A percentile compares a stretch with the other conserved stretches of the same genome.
Conservation (phyloP, 1,140 invertebrate genomes). For the Macrotrachela quadricornifera region DNA sequence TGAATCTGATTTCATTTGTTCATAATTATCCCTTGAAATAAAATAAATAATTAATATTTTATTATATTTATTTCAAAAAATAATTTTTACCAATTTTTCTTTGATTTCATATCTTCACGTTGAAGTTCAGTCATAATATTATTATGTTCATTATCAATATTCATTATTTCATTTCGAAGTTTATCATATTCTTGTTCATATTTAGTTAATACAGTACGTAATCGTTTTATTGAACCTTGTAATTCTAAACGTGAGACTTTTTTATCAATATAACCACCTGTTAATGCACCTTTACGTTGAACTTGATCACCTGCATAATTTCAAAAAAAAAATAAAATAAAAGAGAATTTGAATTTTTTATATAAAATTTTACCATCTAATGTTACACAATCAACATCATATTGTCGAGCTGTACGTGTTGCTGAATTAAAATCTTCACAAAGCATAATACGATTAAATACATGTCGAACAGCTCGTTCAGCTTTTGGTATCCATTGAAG, state of each 20-base stretch:
- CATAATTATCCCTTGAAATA: background rate
- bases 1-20: constrained; percentile 1
- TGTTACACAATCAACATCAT: constrained; percentile 87
- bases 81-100: background rate
- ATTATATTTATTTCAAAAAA: too few relatives aligned
- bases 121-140: background rate
- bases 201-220: too few relatives aligned
- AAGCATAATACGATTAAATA: constrained; percentile 91
- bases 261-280: constrained; percentile 93
- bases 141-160: constrained; percentile 4
- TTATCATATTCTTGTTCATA: background rate
- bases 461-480: constrained; percentile 74
- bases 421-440: constrained; percentile 87
- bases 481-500: constrained; percentile 72
- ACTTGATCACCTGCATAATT: constrained; percentile 39
- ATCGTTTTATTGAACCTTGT: constrained; percentile 68
- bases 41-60: too few relatives aligned
- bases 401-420: constrained; percentile 72
- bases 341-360: too few relatives aligned
- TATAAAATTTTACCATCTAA: constrained; percentile 46
- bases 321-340: too few relatives aligned
- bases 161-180: constrained; percentile 1
- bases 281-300: constrained; percentile 76
- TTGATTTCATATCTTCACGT: background rate
- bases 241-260: constrained; percentile 79